phyloP scores from a whole-genome alignment of 2,888 invertebrate genomes.

The Pterostichus madidus region DNA sequence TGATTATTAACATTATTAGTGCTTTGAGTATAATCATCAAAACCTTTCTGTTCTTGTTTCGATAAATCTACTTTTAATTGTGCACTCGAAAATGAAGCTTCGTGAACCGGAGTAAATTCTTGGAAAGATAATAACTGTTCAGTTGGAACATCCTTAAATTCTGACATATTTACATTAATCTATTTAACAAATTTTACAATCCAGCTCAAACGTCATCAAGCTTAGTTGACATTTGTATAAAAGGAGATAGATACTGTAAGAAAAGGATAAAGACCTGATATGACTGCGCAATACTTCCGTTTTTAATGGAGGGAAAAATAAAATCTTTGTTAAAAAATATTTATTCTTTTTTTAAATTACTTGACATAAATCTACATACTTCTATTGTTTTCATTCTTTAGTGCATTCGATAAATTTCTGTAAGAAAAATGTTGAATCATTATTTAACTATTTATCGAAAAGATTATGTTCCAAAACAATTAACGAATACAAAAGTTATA shows the following conservation, averaged over 20 bases:
- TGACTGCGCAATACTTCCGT: conserved; percentile 12
- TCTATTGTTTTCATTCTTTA: neutral
- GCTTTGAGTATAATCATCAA: conserved; percentile 68
- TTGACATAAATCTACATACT: neutral
- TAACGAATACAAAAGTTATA: conserved; percentile 10
- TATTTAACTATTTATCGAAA: conserved; percentile 67
- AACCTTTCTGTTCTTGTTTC: conserved; percentile 73
- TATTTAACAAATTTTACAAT: neutral
- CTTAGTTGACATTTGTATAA: conserved; percentile 34
- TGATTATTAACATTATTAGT: conserved; percentile 43
- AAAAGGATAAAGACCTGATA: neutral
- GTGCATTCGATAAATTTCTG: neutral
- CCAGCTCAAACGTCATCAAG: conserved; percentile 50
- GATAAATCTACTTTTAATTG: conserved; percentile 84
- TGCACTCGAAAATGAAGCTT: conserved; percentile 80
- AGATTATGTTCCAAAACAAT: conserved; percentile 51
- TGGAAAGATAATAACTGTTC: conserved; percentile 86
- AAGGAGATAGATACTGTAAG: neutral
- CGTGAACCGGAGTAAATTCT: conserved; percentile 83
- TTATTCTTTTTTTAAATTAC: too few species aligned
- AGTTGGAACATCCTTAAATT: conserved; percentile 77
- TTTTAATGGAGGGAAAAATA: conserved; percentile 13
- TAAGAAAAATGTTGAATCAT: conserved; percentile 41
- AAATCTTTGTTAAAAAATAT: neutral
- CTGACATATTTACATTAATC: conserved; percentile 72